phyloP scores from a whole-genome alignment of 2,888 invertebrate species.

The Lacanobia wlatinum region DNA sequence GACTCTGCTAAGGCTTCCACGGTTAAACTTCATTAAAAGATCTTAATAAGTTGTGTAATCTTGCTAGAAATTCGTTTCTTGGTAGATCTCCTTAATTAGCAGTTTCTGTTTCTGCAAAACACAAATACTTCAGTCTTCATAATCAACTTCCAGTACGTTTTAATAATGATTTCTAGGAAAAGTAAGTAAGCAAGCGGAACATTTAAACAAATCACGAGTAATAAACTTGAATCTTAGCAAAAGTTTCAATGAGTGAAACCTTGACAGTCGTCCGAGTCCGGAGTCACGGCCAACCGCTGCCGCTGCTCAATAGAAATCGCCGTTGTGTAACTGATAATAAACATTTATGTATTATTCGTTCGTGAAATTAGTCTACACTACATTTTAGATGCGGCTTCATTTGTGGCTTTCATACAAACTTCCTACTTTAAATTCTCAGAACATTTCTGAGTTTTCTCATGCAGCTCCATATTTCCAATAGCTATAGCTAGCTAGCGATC shows the following conservation, averaged over 20 bases:
- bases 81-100: constrained; percentile 4
- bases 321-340: constrained; percentile 66
- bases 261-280: constrained; percentile 53
- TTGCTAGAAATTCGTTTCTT: constrained; percentile 26
- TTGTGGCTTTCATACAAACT: constrained; percentile 19
- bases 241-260: constrained; percentile 67
- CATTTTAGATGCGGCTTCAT: constrained; percentile 31
- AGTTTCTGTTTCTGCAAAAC: constrained; percentile 26
- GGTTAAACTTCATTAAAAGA: constrained; percentile 1
- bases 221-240: constrained; percentile 62
- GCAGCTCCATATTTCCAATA: background rate
- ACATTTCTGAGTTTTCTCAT: constrained; percentile 10
- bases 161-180: constrained; percentile 24
- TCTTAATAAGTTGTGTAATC: constrained; percentile 13
- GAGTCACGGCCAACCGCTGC: constrained; percentile 60
- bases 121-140: constrained; percentile 17
- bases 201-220: constrained; percentile 60
- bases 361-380: constrained; percentile 54
- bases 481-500: background rate
- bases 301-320: constrained; percentile 61
- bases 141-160: constrained; percentile 15
- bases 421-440: constrained; percentile 11
- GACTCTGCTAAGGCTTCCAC: constrained; percentile 11
- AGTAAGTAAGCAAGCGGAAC: constrained; percentile 27
- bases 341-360: constrained; percentile 54